Base-by-base conservation (phyloP, 2,113 vertebrate species). In the Malurus alboscapulatus region DNA sequence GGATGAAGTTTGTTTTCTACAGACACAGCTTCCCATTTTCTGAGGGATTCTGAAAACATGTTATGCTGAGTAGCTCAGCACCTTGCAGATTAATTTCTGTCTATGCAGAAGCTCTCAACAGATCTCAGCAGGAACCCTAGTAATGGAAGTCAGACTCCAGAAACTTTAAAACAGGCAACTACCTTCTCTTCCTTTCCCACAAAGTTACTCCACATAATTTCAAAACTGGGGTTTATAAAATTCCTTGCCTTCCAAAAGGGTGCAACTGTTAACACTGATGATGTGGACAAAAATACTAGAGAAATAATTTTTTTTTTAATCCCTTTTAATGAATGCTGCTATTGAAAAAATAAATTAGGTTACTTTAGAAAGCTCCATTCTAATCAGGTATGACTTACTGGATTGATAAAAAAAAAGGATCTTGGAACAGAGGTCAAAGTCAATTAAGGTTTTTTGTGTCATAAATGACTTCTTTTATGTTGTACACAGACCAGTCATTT, bases 401-500 rank as follows among this genome's bases (percentile, higher is more conserved):
- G 53, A 67, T 24, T 67, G 80, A 96, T 89, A 12, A 89, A 92
- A 84, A 76, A 55, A 19, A 1, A 12, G 13, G 29, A 57, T 89
- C 67, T 95, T 25, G 8, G 84, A 93, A 83, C 32, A 65, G 51
- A 85, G 44, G 57, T 90, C 74, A 74, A 95, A 93, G 45, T 86
- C 65, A 91, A 80, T 76, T 57, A 90, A 77, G 50, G 48, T 34
- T 72, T 95, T 88, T 58, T 79, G n/a, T 79, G 87, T 86, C 76
- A 54, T 83, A 96, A 96, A 96, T 91, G 30, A 75, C 89, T 96
- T 92, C 81, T 88, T 96, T 96, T 92, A 87, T 85, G 67, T 67
- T 47, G 54, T 77, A 86, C 45, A 91, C 86, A 96, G 74, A 95
- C 78, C 5, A 19, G 81, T 53, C 62, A 86, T 94, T 92, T 86